Base-by-base conservation (phyloP, 1,140 invertebrate genomes). In the Ptiloglossa arizonensis region DNA sequence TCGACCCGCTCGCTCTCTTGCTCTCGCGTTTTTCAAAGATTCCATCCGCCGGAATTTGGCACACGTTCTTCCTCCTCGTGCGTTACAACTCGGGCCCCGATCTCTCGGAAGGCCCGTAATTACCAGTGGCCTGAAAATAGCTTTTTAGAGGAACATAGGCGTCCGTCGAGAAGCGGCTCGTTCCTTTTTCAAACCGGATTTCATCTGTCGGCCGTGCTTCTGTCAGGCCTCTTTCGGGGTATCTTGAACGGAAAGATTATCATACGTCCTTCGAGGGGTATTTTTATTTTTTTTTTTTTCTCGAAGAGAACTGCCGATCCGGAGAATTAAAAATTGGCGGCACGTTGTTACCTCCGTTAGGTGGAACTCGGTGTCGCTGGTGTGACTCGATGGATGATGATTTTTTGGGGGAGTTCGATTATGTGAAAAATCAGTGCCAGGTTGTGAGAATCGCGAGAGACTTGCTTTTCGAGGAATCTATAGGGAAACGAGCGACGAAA, bases 101-200 rank as follows among this genome's bases (percentile, higher is more conserved):
- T 62, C 79, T 62, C 79, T 67, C 81, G 78, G 57, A 69, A 63
- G 80, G 59, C 56, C 83, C 82, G 66, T 86, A 87, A 87, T 87
- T 86, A 87, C n/a, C 70, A 63, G 29, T 24, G 64, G 54, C 56
- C 82, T 70, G 74, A 81, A 68, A 82, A 85, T 85, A 83, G 68
- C 79, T 78, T 79, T 80, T 66, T 54, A 44, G 59, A 74, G 48
- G 70, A 75, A 27, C 73, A 78, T 81, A 78, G 73, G 69, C 79
- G 56, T 27, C n/a, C 38, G 38, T 52, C 35, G 22, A 0, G 5
- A 2, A 5, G 5, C 2, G 5, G 4, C 41, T 69, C 38, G 44
- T 11, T 60, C 32, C 4, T 62, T 50, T 59, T 57, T 60, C 60
- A 32, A 56, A 66, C 71, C 60, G 71, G 63, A 68, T 77, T 60